Evolutionary conservation across 2,797 vertebrate species (phyloP).

Genomic region (Onychomys torridus): DNA sequence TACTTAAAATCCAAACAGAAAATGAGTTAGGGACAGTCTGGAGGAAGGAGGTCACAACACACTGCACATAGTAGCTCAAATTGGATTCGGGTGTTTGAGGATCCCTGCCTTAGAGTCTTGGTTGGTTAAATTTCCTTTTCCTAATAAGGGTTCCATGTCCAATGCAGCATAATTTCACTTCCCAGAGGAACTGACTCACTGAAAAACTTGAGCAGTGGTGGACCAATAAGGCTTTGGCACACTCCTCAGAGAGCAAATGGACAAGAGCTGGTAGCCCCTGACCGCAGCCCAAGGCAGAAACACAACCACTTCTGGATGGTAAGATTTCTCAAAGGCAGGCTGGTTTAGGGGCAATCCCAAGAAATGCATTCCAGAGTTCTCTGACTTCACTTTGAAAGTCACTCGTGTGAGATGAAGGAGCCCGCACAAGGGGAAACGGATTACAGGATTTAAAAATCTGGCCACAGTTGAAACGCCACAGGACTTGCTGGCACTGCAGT

Average conservation of each 20-base stretch:
- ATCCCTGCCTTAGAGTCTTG: neutral
- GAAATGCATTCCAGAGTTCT: neutral
- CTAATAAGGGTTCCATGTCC: neutral
- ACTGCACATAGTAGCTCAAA: neutral
- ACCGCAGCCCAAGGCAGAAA: constrained; percentile 23
- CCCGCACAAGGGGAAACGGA: constrained; percentile 58
- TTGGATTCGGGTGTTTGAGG: accelerated
- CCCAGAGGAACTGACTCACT: neutral
- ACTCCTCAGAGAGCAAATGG: neutral
- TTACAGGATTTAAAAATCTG: neutral
- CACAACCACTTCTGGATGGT: neutral
- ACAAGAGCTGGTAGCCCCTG: neutral
- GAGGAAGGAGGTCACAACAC: neutral
- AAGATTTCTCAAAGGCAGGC: constrained; percentile 49
- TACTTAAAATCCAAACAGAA: neutral
- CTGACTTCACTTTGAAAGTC: constrained; percentile 49
- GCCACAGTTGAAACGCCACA: neutral
- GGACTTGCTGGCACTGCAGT: neutral
- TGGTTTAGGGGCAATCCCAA: constrained; percentile 53
- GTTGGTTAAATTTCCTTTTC: neutral
- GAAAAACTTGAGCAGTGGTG: no score
- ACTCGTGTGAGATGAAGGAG: constrained; percentile 28
- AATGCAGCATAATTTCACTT: neutral
- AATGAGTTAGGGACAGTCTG: neutral
- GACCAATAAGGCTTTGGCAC: neutral